A percentile compares a stretch with the other conserved stretches of the same genome.
phyloP scores from a whole-genome alignment of 2,797 vertebrate genomes.

The Myotis planiceps region DNA sequence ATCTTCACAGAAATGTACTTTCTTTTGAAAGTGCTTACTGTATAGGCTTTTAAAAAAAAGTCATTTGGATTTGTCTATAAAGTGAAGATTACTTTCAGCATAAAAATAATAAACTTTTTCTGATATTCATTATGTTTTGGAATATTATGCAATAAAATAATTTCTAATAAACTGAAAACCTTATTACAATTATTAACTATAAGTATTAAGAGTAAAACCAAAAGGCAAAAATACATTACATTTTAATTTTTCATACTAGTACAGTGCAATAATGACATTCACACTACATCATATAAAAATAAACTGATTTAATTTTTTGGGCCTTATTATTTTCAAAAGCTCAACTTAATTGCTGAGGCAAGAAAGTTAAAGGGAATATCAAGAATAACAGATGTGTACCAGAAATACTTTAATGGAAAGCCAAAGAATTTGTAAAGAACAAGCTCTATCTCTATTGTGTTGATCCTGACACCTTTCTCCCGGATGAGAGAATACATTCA shows the following conservation, averaged over 20 bases:
- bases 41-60: constrained; percentile 12
- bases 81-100: not conserved
- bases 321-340: not conserved
- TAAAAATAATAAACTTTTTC: not conserved
- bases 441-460: not conserved
- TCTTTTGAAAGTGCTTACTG: not conserved
- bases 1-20: not conserved
- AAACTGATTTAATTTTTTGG: not conserved
- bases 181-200: not conserved
- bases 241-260: not conserved
- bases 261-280: not conserved
- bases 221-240: not conserved
- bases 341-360: constrained; percentile 44
- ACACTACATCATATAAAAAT: not conserved
- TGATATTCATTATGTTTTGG: not conserved
- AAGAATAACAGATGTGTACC: not conserved
- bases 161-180: not conserved
- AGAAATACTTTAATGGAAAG: not conserved
- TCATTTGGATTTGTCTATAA: constrained; percentile 12
- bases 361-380: constrained; percentile 56
- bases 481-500: not conserved
- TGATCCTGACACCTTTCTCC: not conserved
- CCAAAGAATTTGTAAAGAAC: not conserved
- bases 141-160: not conserved
- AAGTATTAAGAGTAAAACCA: not conserved